Conservation (phyloP, 2,888 invertebrate species). For the Eudemis profundana region DNA sequence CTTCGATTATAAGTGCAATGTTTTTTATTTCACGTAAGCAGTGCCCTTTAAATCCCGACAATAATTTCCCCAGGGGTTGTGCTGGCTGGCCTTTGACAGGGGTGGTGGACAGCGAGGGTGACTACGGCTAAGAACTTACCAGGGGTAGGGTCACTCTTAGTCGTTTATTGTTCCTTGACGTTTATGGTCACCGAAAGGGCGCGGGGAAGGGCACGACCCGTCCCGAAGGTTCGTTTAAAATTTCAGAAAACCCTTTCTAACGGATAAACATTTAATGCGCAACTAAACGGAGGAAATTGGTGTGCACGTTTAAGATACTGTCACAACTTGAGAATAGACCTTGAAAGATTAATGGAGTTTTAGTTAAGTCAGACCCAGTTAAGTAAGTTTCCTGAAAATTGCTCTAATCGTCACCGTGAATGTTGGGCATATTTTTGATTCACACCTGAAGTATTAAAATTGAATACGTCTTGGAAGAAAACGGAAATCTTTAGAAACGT, state of each 20-base stretch:
- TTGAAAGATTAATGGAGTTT: not conserved
- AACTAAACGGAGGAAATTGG: not conserved
- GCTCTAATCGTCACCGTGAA: not conserved
- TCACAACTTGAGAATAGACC: not conserved
- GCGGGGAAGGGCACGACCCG: constrained; percentile 64
- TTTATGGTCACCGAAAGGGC: constrained; percentile 83
- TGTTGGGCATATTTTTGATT: not conserved
- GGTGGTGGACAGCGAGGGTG: constrained; percentile 80
- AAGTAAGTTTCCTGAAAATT: not conserved
- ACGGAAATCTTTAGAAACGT: not conserved
- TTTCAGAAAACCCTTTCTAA: constrained; percentile 47
- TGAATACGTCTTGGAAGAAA: not conserved
- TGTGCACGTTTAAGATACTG: not conserved
- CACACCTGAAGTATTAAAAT: not conserved
- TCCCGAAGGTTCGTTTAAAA: constrained; percentile 53
- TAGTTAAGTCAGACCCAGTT: not conserved
- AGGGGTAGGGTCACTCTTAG: constrained; percentile 78
- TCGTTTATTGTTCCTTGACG: constrained; percentile 81
- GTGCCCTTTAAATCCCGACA: constrained; percentile 85
- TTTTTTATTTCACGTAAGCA: constrained; percentile 80
- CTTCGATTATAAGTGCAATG: constrained; percentile 75
- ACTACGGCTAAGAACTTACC: constrained; percentile 72
- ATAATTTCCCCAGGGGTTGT: constrained; percentile 82
- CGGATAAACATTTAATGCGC: constrained; percentile 23
- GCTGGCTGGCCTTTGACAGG: constrained; percentile 80